Base-by-base conservation (phyloP, 2,888 invertebrate species). In the Drosophila anomelani region DNA sequence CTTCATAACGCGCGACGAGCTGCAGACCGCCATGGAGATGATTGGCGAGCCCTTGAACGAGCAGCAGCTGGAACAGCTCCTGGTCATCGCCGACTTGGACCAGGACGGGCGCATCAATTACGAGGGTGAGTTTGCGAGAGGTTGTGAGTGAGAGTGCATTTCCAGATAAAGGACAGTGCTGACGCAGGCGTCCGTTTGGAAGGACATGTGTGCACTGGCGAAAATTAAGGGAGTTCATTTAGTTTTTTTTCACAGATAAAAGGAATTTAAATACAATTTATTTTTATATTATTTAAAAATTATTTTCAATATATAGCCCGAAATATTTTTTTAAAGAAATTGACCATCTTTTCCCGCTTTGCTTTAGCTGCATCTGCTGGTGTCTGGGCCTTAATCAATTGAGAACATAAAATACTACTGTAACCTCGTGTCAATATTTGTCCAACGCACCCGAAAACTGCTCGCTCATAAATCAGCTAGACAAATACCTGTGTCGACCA, bases 61-160 rank as follows among this genome's bases (percentile, higher is more conserved):
- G 88, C 94, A 94, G 78, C 96, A 96, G 91, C 93, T 96, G 71
- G 95, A 95, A 85, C 95, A 96, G 85, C 94, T 96, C 91, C 93
- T 96, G 78, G 94, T 94, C 83, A 94, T 96, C 78, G 96, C 96
- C 7, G 96, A 96, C 92, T 94, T 95, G 82, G 96, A 96, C 92
- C 95, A 95, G 91, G 96, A 96, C 90, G 96, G 96, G 57, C 94
- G 95, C 92, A 96, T 96, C 90, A 96, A 96, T 92, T 96, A 96
- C 90, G 96, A 96, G 95, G 96, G 96, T 96, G 85, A 91, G 80
- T 57, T 43, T 47, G 39, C 0, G 10, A 20, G 53, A 4, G 15
- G 38, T 23, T 36, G 26, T 32, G 32, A 38, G 49, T 49, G 36
- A 20, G 39, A 38, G 26, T 66, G 66, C 64, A 66, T 41, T 38